Evolutionary conservation across 2,797 vertebrate genomes (phyloP), one percentile per base, ranked within the genome.

Genomic region (Danionella dracula): DNA sequence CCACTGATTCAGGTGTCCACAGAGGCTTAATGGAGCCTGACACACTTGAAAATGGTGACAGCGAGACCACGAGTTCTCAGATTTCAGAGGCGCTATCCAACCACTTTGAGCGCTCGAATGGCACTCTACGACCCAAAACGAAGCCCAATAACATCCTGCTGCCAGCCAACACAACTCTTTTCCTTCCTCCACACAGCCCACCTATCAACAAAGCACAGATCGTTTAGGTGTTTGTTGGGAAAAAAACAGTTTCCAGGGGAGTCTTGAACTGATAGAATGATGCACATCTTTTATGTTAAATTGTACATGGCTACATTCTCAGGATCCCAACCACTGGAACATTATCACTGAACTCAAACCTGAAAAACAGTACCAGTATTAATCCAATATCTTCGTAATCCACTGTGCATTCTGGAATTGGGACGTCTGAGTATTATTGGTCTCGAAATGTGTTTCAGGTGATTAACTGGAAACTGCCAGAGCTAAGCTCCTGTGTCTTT

Each of bases 151-250:
- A 86, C 65, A 83, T 86, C 42, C 76, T 84, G 37, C 81, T 91
- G 71, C 85, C 87, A 1, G 79, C 80, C 5, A 90, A 86, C 1
- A 81, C 87, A 62, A 81, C 83, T 37, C 79, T 82, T 32, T 79
- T 91, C 10, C 15, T 44, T 72, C 51, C 32, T 9, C 81, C 82
- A 1, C 84, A 89, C 10, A 59, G 82, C n/a, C 76, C 82, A 17
- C 12, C 77, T 1, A 81, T 86, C 48, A 86, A 87, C 73, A 92
- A 92, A 66, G 92, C 93, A 8, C 95, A 96, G 79, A 90, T 97
- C 21, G 94, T 96, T 82, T 96, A 86, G 66, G 29, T 1, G 16
- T 48, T 9, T 8, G n/a, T 20, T 15, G 32, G 56, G 16, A 45
- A 45, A 10, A 3, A 2, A 13, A 16, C n/a, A 20, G 20, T 5